These are phyloP conservation scores for Sebastolobus alascanus DNA, from an alignment of 2,797 vertebrate genomes.

Conservation along the genomic window DNA sequence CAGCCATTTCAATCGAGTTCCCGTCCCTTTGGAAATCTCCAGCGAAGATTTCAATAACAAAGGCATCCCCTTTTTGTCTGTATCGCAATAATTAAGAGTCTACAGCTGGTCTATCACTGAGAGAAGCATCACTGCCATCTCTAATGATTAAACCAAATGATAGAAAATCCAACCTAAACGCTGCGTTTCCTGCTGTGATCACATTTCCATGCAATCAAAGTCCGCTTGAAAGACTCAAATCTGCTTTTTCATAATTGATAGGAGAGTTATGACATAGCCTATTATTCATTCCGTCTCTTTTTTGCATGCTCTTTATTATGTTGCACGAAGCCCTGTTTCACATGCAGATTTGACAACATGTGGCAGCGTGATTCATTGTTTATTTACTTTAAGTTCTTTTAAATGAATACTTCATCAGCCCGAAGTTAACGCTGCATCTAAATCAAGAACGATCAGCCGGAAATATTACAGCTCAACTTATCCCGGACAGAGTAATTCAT, in stretches of 20 bases:
- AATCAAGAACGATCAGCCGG: conserved; percentile 47
- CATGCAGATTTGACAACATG: conserved; percentile 36
- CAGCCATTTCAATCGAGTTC: conserved; percentile 37
- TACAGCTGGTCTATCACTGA: conserved; percentile 41
- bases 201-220: conserved; percentile 51
- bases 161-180: conserved; percentile 9
- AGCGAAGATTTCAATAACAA: conserved; percentile 55
- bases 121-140: conserved; percentile 26
- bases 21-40: conserved; percentile 45
- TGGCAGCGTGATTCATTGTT: conserved; percentile 46
- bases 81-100: conserved; percentile 46
- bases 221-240: conserved; percentile 30
- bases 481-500: conserved; percentile 55
- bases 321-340: conserved; percentile 18
- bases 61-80: conserved; percentile 45
- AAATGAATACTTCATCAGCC: conserved; percentile 58
- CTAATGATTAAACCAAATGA: conserved; percentile 27
- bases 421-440: conserved; percentile 39
- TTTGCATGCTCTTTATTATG: conserved; percentile 3
- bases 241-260: conserved; percentile 26
- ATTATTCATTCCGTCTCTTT: conserved; percentile 30
- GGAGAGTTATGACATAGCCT: conserved; percentile 5
- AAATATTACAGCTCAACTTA: conserved; percentile 51
- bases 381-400: conserved; percentile 43
- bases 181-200: conserved; percentile 44